These are phyloP conservation scores for Percina caprodes DNA, from an alignment of 2,113 vertebrate genomes.

Conservation along the genomic window DNA sequence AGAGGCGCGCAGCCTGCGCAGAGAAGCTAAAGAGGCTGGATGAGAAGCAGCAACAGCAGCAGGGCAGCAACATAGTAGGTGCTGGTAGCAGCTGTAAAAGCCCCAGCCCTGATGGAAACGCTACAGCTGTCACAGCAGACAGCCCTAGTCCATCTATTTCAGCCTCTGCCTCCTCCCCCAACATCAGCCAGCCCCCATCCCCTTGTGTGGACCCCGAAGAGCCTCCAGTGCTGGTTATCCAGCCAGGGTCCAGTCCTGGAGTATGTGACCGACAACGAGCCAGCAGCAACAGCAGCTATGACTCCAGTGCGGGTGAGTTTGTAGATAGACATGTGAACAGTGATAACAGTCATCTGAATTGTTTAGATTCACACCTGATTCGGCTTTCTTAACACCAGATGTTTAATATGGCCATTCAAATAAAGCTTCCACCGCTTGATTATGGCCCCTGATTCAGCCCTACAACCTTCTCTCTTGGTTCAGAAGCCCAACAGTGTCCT, in stretches of 20 bases:
- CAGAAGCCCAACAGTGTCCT: slow-evolving; percentile 82
- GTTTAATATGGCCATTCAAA: background rate
- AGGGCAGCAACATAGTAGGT: slow-evolving; percentile 44
- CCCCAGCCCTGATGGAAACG: slow-evolving; percentile 75
- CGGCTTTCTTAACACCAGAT: background rate
- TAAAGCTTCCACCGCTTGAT: background rate
- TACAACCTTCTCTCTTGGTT: slow-evolving; percentile 30
- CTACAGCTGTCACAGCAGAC: slow-evolving; percentile 60
- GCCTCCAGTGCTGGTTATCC: slow-evolving; percentile 67
- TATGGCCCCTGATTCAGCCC: background rate
- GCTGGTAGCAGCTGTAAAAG: slow-evolving; percentile 62
- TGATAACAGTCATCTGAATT: background rate
- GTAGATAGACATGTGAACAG: no score
- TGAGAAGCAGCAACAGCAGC: slow-evolving; percentile 85
- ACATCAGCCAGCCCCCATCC: slow-evolving; percentile 83
- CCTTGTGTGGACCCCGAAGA: slow-evolving; percentile 84
- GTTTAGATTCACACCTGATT: background rate
- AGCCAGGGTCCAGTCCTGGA: slow-evolving; percentile 66
- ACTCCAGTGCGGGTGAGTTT: slow-evolving; percentile 84
- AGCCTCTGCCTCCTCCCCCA: slow-evolving; percentile 80
- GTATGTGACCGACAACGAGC: slow-evolving; percentile 75
- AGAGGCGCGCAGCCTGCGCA: slow-evolving; percentile 91
- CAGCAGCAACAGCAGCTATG: slow-evolving; percentile 89
- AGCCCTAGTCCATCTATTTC: slow-evolving; percentile 82
- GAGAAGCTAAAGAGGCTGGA: slow-evolving; percentile 93